phyloP scores from a whole-genome alignment of 2,888 invertebrate genomes.

The Halocaridina rubra region DNA sequence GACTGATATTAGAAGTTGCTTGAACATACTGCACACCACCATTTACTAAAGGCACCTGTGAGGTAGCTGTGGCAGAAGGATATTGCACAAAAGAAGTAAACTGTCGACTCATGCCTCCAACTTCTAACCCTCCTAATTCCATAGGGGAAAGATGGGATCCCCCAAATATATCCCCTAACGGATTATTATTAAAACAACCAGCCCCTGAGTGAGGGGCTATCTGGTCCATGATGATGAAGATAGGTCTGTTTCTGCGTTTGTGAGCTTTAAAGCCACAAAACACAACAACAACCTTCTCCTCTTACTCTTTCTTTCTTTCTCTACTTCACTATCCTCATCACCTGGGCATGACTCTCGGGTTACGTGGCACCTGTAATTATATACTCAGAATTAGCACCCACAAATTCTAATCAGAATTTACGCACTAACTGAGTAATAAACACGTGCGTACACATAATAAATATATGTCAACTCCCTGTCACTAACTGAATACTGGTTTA shows the following conservation, averaged over 20 bases:
- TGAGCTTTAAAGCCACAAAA: too few species aligned
- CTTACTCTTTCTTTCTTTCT: not conserved
- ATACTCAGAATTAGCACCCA: slow-evolving; percentile 53
- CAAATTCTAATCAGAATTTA: too few species aligned
- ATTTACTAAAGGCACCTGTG: not conserved
- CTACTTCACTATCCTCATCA: slow-evolving; percentile 40
- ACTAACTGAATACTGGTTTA: too few species aligned
- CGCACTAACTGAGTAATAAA: too few species aligned
- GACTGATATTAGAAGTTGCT: not conserved
- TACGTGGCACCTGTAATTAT: slow-evolving; percentile 58
- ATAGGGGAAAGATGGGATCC: slow-evolving; percentile 16
- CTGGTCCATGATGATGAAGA: slow-evolving; percentile 44
- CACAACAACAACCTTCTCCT: not conserved
- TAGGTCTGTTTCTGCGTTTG: too few species aligned
- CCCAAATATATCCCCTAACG: slow-evolving; percentile 42
- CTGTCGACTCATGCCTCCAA: slow-evolving; percentile 12
- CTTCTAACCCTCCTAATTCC: slow-evolving; percentile 33
- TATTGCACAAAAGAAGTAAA: too few species aligned
- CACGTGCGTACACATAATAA: too few species aligned
- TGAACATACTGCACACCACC: slow-evolving; percentile 35
- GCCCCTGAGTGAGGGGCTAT: slow-evolving; percentile 37
- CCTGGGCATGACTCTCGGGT: slow-evolving; percentile 47
- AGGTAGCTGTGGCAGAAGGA: not conserved
- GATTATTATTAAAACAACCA: slow-evolving; percentile 49
- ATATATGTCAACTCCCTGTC: too few species aligned